Evolutionary conservation across 2,113 vertebrate genomes (phyloP), one percentile per base, ranked within the genome.

Genomic region (Cygnus buccinator): DNA sequence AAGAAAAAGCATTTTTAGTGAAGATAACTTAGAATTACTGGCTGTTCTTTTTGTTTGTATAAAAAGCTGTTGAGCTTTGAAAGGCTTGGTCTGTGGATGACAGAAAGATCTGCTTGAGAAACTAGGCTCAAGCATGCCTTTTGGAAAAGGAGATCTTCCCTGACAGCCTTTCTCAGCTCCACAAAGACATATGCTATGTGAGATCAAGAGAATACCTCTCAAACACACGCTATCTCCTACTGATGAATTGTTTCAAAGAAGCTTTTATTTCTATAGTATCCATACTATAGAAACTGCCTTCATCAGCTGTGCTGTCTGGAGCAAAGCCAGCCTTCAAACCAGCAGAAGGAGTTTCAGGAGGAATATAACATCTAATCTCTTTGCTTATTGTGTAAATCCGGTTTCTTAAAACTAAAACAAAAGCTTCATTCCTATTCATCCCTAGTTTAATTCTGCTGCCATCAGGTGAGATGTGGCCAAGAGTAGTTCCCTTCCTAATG

Each of bases 91-190:
- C 76, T 92, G 71, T 76, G 66, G 77, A 75, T 93, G 90, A 86
- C 93, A 96, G 88, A 61, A 62, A 92, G 87, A 96, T 91, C 55
- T 87, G 59, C 84, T 87, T 87, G 81, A 86, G 70, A 87, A 93
- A 35, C 67, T 77, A 82, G 84, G 87, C 79, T 94, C 78, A 91
- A 85, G 74, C 3, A 6, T 80, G 84, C 31, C 46, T 96, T 93
- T 94, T 93, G 76, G 83, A 92, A 92, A 84, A 70, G 68, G 54
- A 93, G 54, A 70, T 71, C 50, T 87, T 91, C 68, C 65, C 54
- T 94, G 93, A 88, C 93, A 95, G 89, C 76, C 84, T 82, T 97
- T 91, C 73, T 93, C 87, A 90, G 77, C 66, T 94, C 87, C 75
- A 65, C 33, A 91, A 87, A 88, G 89, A 65, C 87, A 91, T 61